phyloP scores from a whole-genome alignment of 2,797 vertebrate genomes.

The Rallus crepitans region DNA sequence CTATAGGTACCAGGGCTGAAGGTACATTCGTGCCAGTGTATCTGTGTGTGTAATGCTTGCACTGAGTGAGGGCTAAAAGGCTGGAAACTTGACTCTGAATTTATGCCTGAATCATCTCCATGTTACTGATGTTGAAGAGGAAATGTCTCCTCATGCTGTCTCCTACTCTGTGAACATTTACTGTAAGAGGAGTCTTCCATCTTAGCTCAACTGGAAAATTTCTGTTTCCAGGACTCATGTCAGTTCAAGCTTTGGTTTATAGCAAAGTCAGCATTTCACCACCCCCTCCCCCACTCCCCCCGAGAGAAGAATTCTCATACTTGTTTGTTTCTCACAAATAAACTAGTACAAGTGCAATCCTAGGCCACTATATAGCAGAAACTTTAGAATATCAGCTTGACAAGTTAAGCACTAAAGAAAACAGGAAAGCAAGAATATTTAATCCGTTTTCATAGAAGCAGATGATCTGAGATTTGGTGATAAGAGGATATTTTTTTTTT shows the following conservation, averaged over 20 bases:
- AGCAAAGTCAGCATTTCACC: background rate
- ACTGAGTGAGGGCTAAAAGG: background rate
- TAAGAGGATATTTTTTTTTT: background rate
- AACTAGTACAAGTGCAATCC: background rate
- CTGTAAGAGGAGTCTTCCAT: background rate
- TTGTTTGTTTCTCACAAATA: background rate
- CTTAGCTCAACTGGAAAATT: background rate
- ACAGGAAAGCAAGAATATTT: conserved; percentile 13
- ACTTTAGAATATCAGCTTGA: background rate
- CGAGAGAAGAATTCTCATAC: background rate
- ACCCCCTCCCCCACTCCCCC: background rate
- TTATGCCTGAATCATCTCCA: background rate
- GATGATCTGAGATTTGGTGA: conserved; percentile 7
- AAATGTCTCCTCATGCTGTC: background rate
- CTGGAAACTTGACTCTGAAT: background rate
- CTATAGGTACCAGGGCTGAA: background rate
- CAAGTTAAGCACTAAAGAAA: background rate
- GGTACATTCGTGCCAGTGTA: background rate
- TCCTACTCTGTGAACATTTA: background rate
- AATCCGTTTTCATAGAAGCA: conserved; percentile 8
- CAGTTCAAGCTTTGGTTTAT: background rate
- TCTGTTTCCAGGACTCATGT: background rate
- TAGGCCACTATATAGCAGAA: background rate
- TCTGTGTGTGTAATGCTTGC: background rate
- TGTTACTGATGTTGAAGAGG: background rate